phyloP scores from a whole-genome alignment of 2,888 invertebrate genomes.

The Acheta domesticus region DNA sequence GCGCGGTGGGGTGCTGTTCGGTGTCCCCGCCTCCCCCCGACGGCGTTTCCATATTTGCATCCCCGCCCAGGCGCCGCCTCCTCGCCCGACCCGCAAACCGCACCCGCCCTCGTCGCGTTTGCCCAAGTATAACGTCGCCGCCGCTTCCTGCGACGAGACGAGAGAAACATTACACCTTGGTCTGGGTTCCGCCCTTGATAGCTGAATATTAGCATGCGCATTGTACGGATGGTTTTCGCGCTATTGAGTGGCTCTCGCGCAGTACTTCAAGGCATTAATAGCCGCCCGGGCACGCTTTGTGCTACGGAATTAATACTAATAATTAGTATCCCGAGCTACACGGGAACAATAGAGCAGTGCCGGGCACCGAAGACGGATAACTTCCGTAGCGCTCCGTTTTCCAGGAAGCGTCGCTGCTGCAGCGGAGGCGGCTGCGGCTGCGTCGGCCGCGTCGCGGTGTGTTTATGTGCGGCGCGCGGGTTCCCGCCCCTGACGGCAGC shows the following conservation, averaged over 20 bases:
- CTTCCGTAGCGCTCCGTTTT: background rate
- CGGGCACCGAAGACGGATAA: background rate
- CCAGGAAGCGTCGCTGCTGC: background rate
- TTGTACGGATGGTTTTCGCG: background rate
- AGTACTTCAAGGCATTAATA: constrained; percentile 8
- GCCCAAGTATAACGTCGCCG: background rate
- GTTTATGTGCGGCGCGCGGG: background rate
- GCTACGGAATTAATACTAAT: background rate
- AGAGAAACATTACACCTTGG: constrained; percentile 11
- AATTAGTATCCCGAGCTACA: constrained; percentile 20
- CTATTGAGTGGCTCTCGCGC: constrained; percentile 1
- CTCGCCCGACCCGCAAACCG: too few relatives aligned
- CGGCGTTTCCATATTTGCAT: too few relatives aligned
- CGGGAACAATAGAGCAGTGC: background rate
- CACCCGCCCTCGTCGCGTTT: too few relatives aligned
- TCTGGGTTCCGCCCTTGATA: background rate
- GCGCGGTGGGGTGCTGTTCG: too few relatives aligned
- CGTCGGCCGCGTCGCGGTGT: constrained; percentile 18
- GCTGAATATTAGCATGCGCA: background rate
- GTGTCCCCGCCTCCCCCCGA: too few relatives aligned
- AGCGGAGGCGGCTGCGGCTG: background rate
- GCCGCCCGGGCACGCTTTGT: background rate
- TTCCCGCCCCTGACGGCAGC: background rate
- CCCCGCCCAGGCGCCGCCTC: too few relatives aligned
- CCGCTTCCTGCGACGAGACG: background rate